Percentiles rank a stretch among this genome's conserved stretches.
Conservation (phyloP, 1,140 invertebrate species). For the Pristionchus pacificus region DNA sequence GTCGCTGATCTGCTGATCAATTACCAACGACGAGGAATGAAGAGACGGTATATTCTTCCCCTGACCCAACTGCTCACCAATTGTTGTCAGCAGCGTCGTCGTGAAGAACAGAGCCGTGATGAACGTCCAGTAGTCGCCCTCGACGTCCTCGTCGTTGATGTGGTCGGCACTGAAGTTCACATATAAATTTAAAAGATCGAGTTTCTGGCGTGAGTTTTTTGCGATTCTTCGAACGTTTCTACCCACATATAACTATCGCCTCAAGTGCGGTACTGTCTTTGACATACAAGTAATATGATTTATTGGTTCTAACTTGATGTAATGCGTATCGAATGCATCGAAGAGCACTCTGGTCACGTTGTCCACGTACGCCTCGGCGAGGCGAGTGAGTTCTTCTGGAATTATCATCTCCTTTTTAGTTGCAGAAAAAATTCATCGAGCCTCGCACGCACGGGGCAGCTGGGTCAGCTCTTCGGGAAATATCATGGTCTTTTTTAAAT, state of each 20-base stretch:
- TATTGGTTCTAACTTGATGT: conserved; percentile 41
- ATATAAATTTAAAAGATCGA: not conserved
- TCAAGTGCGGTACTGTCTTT: too few relatives aligned
- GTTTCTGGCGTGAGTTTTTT: too few relatives aligned
- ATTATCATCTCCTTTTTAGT: not conserved
- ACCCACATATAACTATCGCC: too few relatives aligned
- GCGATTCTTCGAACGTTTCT: too few relatives aligned
- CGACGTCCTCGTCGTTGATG: not conserved
- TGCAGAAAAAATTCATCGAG: not conserved
- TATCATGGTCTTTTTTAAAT: not conserved
- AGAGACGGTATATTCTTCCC: too few relatives aligned
- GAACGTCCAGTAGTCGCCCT: conserved; percentile 47
- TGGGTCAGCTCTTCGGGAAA: not conserved
- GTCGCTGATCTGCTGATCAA: too few relatives aligned
- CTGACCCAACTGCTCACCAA: conserved; percentile 39
- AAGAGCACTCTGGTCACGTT: conserved; percentile 51
- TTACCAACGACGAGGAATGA: too few relatives aligned
- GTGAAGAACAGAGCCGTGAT: conserved; percentile 57
- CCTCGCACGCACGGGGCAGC: too few relatives aligned
- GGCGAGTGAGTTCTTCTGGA: conserved; percentile 23
- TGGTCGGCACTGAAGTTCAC: not conserved
- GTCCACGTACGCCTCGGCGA: conserved; percentile 49
- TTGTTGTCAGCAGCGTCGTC: conserved; percentile 55
- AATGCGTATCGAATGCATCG: conserved; percentile 57
- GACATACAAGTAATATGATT: too few relatives aligned